Evolutionary conservation across 2,888 invertebrate species (phyloP), one percentile per base, ranked within the genome.

Genomic region (Theodoxus fluviatilis): DNA sequence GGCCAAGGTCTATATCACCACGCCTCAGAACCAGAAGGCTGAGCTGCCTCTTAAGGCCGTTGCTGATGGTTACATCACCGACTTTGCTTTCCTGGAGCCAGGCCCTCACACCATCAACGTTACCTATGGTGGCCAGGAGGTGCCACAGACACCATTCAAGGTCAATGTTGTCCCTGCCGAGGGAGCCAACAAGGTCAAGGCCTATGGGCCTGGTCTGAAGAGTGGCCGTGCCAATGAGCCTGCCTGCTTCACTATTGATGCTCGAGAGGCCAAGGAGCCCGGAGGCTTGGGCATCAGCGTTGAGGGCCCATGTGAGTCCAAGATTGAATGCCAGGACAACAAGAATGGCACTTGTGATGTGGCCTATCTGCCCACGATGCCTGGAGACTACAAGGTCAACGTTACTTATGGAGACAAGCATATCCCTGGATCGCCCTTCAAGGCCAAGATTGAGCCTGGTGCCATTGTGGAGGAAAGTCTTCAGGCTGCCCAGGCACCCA

Each of bases 181-280:
- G 2, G 37, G 52, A 4, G 28, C 31, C 22, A 71, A 75, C 9
- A 84, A 85, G 73, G 94, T 94, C 22, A 90, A 90, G 79, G 94
- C 93, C 0, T 90, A 90, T 68, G 94, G 94, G 0, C 92, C 92
- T 0, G 94, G 94, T 0, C 87, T 94, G 59, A 78, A 74, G 25
- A 89, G 89, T 35, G 94, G 94, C 3, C 87, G 91, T 52, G 91
- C 93, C 0, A 90, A 91, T 70, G 90, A 90, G 78, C 93, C 93
- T 7, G 93, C 93, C 0, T 92, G 92, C 81, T 94, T 94, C 83
- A 90, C 92, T 81, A 93, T 94, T 76, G 94, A 94, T 85, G 94
- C 94, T 0, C 89, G 93, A 69, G 93, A 92, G 38, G 94, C 92
- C 1, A 93, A 93, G 1, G 93, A 93, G 1, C 92, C 93, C 80